Base-by-base conservation (phyloP, 2,797 vertebrate species). In the Sebastolobus alascanus region DNA sequence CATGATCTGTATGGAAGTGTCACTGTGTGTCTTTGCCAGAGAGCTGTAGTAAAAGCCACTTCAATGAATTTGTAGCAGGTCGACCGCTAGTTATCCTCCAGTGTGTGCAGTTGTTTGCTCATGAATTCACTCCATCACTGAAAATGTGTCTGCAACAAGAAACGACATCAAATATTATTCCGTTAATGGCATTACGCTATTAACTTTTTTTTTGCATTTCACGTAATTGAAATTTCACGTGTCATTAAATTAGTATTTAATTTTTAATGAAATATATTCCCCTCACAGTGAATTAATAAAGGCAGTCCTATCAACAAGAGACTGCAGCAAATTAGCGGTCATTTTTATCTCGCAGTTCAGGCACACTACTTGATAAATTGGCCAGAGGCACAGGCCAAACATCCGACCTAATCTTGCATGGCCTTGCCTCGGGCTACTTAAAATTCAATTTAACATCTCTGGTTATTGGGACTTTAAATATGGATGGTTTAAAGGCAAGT, bases 361-460 rank as follows among this genome's bases (percentile, higher is more conserved):
- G 46, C 33, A 68, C 65, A 81, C 71, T 58, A 59, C 69, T 73
- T 87, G 75, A 88, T 84, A 87, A 89, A 87, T 50, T 91, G 84
- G 77, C 78, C 69, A 72, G 68, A 85, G 52, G 75, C 83, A 55
- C 1, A 79, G 87, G 82, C 75, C 81, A 81, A 87, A 85, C 66
- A 78, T 64, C 54, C 1, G 2, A 77, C 73, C 54, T 75, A 79
- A 89, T 90, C 69, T 85, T 74, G 35, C 65, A 76, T 74, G 79
- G 76, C 75, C 25, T 84, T 71, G 79, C 86, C 77, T 87, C 14
- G 40, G 77, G 86, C 78, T 84, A 56, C 75, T 84, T 84, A 37
- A 85, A 85, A 84, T 88, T 92, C 70, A 82, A 60, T 87, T 82
- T 77, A 84, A 88, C 80, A 86, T 89, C 72, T 84, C 33, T 87